These are phyloP conservation scores for Teleogryllus occipitalis DNA, from an alignment of 1,140 invertebrate genomes.

Conservation along the genomic window DNA sequence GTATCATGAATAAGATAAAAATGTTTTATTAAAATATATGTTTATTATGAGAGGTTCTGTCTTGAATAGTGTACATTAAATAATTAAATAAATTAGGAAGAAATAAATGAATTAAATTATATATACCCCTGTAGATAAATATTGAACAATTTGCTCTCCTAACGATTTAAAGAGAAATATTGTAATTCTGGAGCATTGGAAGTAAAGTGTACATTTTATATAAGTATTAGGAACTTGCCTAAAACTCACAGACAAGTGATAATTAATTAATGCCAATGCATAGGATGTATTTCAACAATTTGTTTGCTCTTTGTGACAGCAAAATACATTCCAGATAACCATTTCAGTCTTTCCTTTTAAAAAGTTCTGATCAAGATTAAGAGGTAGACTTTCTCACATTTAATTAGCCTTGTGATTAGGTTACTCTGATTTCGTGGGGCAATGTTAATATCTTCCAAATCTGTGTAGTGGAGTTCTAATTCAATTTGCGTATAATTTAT, in stretches of 20 bases:
- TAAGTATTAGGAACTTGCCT: background rate
- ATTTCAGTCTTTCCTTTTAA: background rate
- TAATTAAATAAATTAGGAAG: too few relatives aligned
- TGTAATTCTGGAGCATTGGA: background rate
- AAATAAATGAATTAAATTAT: too few relatives aligned
- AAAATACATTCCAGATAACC: background rate
- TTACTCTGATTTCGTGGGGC: background rate
- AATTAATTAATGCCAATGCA: background rate
- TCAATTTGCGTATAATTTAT: too few relatives aligned
- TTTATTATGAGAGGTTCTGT: too few relatives aligned
- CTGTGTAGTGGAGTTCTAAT: too few relatives aligned
- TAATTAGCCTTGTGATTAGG: background rate
- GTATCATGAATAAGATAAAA: too few relatives aligned
- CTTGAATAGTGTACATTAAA: too few relatives aligned
- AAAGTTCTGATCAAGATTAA: background rate
- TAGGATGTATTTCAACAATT: background rate
- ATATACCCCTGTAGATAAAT: too few relatives aligned
- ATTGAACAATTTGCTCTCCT: background rate
- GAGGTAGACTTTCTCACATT: background rate
- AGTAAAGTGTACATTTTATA: background rate
- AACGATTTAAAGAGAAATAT: background rate
- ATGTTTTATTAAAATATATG: too few relatives aligned
- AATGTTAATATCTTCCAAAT: background rate
- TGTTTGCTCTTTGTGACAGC: background rate
- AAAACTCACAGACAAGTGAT: background rate